Conservation (phyloP, 2,113 vertebrate genomes). For the Panthera uncia region DNA sequence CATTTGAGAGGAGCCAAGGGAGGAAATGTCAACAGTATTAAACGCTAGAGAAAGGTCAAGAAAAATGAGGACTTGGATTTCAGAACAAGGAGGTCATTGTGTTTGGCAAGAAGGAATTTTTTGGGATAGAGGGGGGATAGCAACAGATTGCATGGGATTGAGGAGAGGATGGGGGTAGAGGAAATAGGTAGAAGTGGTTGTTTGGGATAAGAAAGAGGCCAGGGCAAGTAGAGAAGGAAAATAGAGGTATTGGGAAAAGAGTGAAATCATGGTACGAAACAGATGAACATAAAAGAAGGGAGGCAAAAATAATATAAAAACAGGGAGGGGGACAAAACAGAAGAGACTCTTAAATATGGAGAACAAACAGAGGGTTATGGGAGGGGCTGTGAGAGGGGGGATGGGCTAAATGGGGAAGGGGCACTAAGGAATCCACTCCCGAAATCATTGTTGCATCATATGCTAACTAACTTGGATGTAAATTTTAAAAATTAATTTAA, state of each 20-base stretch:
- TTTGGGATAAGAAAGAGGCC: background rate
- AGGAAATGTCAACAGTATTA: slow-evolving; percentile 16
- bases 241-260: background rate
- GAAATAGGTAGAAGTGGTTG: background rate
- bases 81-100: slow-evolving; percentile 5
- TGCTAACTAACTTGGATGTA: no score
- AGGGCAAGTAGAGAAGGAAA: background rate
- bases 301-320: no score
- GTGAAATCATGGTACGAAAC: background rate
- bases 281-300: no score
- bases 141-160: background rate
- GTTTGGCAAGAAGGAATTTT: background rate
- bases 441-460: no score
- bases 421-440: no score
- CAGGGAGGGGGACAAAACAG: no score
- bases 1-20: background rate
- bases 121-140: background rate
- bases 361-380: no score
- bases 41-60: slow-evolving; percentile 27
- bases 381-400: no score
- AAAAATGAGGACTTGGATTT: background rate
- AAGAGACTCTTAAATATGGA: no score
- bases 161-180: background rate
- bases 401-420: no score
- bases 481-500: no score